Percentiles rank a stretch among this genome's conserved stretches.
These are phyloP conservation scores for Copidosoma aretas DNA, from an alignment of 2,888 invertebrate species.

Conservation along the genomic window DNA sequence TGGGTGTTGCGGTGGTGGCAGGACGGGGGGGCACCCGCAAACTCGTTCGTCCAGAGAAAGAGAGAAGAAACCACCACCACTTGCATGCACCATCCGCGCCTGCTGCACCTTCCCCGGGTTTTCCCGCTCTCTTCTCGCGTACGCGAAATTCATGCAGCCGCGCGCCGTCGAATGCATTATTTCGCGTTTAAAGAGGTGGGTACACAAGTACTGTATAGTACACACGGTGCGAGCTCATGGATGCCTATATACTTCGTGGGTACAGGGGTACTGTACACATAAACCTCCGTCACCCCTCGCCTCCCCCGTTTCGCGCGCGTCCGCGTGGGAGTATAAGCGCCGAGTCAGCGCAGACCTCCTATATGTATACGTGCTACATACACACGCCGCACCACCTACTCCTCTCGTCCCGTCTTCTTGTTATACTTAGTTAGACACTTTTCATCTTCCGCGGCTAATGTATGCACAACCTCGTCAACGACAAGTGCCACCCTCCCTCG, in stretches of 20 bases:
- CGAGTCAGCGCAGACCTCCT: background rate
- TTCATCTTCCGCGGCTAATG: constrained; percentile 15
- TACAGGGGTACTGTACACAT: too few relatives aligned
- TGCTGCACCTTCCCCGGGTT: background rate
- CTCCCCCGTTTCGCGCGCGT: constrained; percentile 6
- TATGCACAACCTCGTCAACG: constrained; percentile 2
- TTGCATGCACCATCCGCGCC: constrained; percentile 19
- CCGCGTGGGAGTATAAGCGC: constrained; percentile 1
- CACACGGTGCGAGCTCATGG: too few relatives aligned
- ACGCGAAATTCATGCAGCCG: constrained; percentile 13
- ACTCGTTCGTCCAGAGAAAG: constrained; percentile 16
- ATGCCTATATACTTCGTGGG: too few relatives aligned
- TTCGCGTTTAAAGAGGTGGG: constrained; percentile 14
- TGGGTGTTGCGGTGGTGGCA: constrained; percentile 15
- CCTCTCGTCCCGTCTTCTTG: background rate
- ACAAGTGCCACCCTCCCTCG: constrained; percentile 12
- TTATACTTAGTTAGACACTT: too few relatives aligned
- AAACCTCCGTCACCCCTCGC: background rate
- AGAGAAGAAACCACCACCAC: constrained; percentile 15
- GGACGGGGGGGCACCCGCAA: constrained; percentile 4
- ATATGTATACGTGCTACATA: too few relatives aligned
- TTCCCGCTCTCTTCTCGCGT: background rate
- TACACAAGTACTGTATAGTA: background rate
- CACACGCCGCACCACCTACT: too few relatives aligned
- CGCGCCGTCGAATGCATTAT: constrained; percentile 22